Conservation (phyloP, 2,888 invertebrate species). For the Mechanitis mazaeus region DNA sequence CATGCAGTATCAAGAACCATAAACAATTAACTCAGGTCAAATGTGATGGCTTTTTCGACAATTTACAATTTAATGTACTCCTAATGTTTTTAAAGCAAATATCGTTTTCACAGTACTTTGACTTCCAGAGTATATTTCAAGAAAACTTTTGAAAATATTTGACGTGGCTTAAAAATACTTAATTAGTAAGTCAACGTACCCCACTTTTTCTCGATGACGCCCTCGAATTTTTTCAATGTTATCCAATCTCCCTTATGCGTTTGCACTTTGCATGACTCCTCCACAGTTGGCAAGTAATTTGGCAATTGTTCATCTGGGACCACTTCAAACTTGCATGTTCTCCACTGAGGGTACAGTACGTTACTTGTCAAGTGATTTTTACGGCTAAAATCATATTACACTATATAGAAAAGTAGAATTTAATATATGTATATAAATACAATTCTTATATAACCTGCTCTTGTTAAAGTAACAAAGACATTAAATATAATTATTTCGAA, state of each 20-base stretch:
- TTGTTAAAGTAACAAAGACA: background rate
- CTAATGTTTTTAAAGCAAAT: too few relatives aligned
- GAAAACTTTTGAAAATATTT: too few relatives aligned
- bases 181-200: background rate
- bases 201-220: conserved; percentile 9
- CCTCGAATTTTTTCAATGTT: conserved; percentile 40
- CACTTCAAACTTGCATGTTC: conserved; percentile 43
- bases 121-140: too few relatives aligned
- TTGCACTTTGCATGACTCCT: conserved; percentile 74
- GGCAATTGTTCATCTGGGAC: conserved; percentile 52
- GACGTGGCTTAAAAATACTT: background rate
- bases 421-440: too few relatives aligned
- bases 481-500: background rate
- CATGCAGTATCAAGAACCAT: too few relatives aligned
- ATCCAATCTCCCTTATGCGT: conserved; percentile 34
- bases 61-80: too few relatives aligned
- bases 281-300: conserved; percentile 71
- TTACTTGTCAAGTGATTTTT: conserved; percentile 42
- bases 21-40: too few relatives aligned
- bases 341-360: conserved; percentile 58
- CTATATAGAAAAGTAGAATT: conserved; percentile 27
- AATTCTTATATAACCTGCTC: too few relatives aligned
- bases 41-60: too few relatives aligned
- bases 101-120: too few relatives aligned
- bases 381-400: conserved; percentile 43